These are phyloP conservation scores for Noctuana brunneofusca DNA, from an alignment of 2,888 invertebrate species.

Conservation along the genomic window DNA sequence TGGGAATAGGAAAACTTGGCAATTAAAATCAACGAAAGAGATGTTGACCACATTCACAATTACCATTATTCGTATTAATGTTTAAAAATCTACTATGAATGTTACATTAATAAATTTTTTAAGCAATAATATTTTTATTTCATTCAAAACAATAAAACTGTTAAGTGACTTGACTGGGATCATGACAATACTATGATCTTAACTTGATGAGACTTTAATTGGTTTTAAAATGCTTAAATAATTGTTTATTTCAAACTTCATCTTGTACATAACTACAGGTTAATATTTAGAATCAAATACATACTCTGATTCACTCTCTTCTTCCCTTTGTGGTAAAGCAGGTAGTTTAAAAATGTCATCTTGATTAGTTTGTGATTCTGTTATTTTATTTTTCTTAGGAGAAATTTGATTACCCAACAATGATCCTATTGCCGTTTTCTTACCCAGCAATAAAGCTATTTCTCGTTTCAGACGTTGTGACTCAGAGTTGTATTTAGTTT, in stretches of 20 bases:
- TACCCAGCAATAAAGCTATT: constrained; percentile 87
- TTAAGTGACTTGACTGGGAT: too few relatives aligned
- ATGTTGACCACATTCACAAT: too few relatives aligned
- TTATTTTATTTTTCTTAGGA: constrained; percentile 61
- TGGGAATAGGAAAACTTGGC: constrained; percentile 42
- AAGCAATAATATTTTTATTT: too few relatives aligned
- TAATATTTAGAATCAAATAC: constrained; percentile 36
- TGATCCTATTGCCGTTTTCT: constrained; percentile 90
- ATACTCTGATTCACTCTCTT: constrained; percentile 76
- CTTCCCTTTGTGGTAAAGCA: constrained; percentile 59
- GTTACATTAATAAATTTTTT: too few relatives aligned
- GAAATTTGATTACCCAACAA: constrained; percentile 83
- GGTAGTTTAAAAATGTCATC: constrained; percentile 88
- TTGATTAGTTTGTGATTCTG: constrained; percentile 48
- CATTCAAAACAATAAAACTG: too few relatives aligned
- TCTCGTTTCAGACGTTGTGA: constrained; percentile 89
- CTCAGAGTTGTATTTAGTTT: constrained; percentile 86
- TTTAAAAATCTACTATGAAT: too few relatives aligned
- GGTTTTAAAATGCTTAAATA: too few relatives aligned
- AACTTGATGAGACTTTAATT: too few relatives aligned
- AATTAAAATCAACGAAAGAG: neutral
- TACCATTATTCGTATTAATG: too few relatives aligned
- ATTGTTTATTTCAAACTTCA: neutral
- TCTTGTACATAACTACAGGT: too few relatives aligned
- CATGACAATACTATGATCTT: too few relatives aligned